These are phyloP conservation scores for Mus spretus DNA, from an alignment of 2,797 vertebrate species.

Conservation along the genomic window DNA sequence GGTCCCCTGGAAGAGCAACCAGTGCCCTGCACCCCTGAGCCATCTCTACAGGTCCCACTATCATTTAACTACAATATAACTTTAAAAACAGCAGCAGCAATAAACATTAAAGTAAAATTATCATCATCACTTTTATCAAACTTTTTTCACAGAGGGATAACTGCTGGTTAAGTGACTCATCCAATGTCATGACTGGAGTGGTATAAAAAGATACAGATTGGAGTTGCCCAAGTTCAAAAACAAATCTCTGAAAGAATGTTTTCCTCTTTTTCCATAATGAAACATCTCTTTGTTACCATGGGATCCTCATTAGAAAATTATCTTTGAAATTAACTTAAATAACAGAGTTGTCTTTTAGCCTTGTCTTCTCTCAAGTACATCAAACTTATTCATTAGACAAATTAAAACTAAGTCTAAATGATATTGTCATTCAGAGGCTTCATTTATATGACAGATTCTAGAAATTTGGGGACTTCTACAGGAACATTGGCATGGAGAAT, in stretches of 20 bases:
- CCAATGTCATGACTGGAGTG: rapidly evolving
- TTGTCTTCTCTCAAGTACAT: background rate
- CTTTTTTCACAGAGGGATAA: background rate
- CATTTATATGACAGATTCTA: background rate
- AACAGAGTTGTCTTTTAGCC: background rate
- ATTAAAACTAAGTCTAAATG: background rate
- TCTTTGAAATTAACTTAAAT: constrained; percentile 33
- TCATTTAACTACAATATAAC: background rate
- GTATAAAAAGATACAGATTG: background rate
- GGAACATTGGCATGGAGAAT: background rate
- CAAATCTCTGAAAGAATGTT: background rate
- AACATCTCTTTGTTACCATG: background rate
- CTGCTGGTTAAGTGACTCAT: background rate
- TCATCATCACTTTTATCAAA: background rate
- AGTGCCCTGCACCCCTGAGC: too few species aligned
- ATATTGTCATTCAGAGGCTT: background rate
- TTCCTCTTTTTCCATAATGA: background rate
- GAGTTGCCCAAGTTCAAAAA: background rate
- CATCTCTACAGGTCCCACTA: background rate
- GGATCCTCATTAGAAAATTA: background rate
- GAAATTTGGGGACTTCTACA: background rate
- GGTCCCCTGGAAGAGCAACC: background rate
- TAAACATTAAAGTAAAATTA: background rate
- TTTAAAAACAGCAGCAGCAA: background rate
- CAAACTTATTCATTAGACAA: background rate